Base-by-base conservation (phyloP, 1,140 invertebrate genomes). In the Ectropis grisescens region DNA sequence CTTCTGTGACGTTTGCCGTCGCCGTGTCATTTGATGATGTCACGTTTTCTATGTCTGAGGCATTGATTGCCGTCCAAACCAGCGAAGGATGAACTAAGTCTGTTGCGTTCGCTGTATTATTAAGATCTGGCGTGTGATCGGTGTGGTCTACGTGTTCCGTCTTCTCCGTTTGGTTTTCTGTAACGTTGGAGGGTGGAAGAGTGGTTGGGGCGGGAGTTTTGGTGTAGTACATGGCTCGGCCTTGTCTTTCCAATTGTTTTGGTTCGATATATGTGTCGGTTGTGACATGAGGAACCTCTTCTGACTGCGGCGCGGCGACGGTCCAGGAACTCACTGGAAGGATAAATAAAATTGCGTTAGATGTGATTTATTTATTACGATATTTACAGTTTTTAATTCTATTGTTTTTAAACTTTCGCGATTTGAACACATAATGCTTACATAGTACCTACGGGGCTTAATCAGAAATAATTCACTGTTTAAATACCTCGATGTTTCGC, bases 141-240 rank as follows among this genome's bases (percentile, higher is more conserved):
- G 24, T 6, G 4, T 26, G 6, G 19, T 22, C 19, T 19, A 19
- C 16, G 8, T 3, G 16, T 19, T 19, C 16, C 8, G 8, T 19
- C 3, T 19, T 8, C 16, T 52, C 30, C 6, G 42, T 50, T 42
- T 41, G 27, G 30, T 49, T 56, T 8, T 53, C 50, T n/a, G 50
- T 64, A 19, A 28, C 27, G 46, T 54, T 58, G 24, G 27, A 31
- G 11, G 45, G 58, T 11, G 33, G 47, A 35, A 34, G 29, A 19
- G 39, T 42, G 19, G 42, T 51, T 29, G 36, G 25, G 12, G 43
- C 39, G 12, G 33, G 29, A 1, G 62, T 60, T 43, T 78, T 78
- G 0, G 65, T 60, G 42, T 65, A 70, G 58, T 81, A 78, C 67
- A 76, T 69, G 24, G 72, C 76, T 14, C 69, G 64, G n/a, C 60